Base-by-base conservation (phyloP, 2,113 vertebrate genomes). In the Coptodon bakossiorum region DNA sequence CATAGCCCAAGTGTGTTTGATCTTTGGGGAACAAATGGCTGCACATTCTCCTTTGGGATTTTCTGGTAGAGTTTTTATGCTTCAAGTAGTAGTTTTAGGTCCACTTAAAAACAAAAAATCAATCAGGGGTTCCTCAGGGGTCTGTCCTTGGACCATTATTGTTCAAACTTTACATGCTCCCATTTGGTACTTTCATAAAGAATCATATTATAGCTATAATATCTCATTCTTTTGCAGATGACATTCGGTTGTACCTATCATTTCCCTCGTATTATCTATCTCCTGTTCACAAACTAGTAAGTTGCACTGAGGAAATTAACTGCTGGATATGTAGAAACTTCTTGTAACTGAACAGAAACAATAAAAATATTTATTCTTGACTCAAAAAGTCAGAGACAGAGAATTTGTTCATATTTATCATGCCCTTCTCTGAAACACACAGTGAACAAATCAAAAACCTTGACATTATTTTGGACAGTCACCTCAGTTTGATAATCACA, bases 21-120 rank as follows among this genome's bases (percentile, higher is more conserved):
- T 22, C 66, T 43, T 66, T 66, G 61, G 61, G 34, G 61, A 66
- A 38, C 34, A 19, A 66, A 68, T 14, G 11, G 0, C 63, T 22
- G n/a, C 19, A 68, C n/a, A 40, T 24, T 68, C 63, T 40, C 63
- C 5, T 0, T 40, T 14, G 36, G 63, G 0, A 68, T 68, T 68
- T 68, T 68, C 5, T 68, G 11, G 7, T 68, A 40, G 63, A 68
- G n/a, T 38, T 68, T 68, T 68, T 66, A 66, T 66, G 10, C 61
- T 66, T 22, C 34, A 66, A 2, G 34, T 68, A 68, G 19, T 38
- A 68, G 34, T 68, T 68, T 38, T 38, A 38, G 19, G 6, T 38
- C 11, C 1, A 22, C 61, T 36, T 38, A 38, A 66, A 66, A 38
- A 38, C 19, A 66, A 38, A 66, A 0, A 66, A 13, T 12, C 6